These are phyloP conservation scores for Bucco capensis DNA, from an alignment of 2,113 vertebrate genomes.

Conservation along the genomic window DNA sequence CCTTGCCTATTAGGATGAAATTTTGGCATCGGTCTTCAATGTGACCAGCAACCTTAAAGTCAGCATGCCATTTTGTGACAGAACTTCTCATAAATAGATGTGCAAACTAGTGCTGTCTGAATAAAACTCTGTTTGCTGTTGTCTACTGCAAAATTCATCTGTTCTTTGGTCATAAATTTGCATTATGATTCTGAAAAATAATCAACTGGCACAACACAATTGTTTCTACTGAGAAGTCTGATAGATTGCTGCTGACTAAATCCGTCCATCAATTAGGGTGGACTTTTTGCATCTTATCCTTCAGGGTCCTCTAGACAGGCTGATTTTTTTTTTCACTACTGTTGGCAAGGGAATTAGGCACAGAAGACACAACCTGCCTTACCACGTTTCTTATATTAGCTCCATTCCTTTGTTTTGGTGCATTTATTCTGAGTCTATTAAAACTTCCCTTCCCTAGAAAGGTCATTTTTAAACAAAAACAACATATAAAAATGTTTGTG, in stretches of 20 bases:
- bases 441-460: conserved; percentile 60
- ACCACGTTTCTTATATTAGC: conserved; percentile 23
- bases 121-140: not conserved
- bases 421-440: conserved; percentile 63
- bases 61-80: not conserved
- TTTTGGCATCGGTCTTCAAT: not conserved
- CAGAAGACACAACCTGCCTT: conserved; percentile 18
- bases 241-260: not conserved
- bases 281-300: not conserved
- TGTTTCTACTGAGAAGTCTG: not conserved
- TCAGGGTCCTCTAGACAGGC: conserved; percentile 48
- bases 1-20: not conserved
- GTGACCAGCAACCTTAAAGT: not conserved
- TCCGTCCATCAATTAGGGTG: not conserved
- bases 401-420: conserved; percentile 29
- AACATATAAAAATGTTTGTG: not conserved
- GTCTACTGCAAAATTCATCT: not conserved
- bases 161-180: not conserved
- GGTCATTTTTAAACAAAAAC: conserved; percentile 40
- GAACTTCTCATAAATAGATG: not conserved
- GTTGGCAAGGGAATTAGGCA: not conserved
- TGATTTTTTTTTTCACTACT: not conserved
- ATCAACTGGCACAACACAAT: not conserved
- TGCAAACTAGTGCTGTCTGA: not conserved
- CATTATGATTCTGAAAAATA: not conserved